Evolutionary conservation across 2,797 vertebrate species (phyloP), one percentile per base, ranked within the genome.

Genomic region (Melanotaenia parkinsoni): DNA sequence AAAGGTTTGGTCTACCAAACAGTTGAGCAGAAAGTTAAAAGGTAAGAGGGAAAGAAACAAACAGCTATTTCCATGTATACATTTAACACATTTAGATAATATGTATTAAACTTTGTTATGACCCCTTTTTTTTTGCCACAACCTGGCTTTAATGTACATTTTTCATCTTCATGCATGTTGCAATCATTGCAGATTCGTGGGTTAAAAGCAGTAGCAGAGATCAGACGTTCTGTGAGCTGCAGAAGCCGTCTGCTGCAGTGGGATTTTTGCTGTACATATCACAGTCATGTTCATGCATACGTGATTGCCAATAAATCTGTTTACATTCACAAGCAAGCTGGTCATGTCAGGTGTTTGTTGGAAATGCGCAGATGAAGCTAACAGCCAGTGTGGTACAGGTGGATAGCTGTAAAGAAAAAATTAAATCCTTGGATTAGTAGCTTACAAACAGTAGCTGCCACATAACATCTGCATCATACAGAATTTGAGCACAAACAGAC

Each of bases 131-230:
- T 67, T 30, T 4, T 24, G n/a, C 70, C 40, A 47, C 30, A 62
- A 74, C 60, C 30, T 67, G 64, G 57, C 62, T 64, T 72, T 30
- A 58, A 80, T 68, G 38, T 76, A 72, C 76, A 38, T 65, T 63
- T 81, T 82, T 82, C 62, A 80, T 74, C 38, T 60, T 54, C 26
- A 59, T 63, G 63, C 35, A 26, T 87, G 86, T 89, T 71, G 83
- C 77, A 86, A 84, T 76, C 66, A 40, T 77, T 81, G 80, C 68
- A 69, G 61, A 74, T 32, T 18, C 35, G 30, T 63, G 72, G 66
- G 65, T 73, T 67, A 71, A 80, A 76, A 66, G 38, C 54, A 22
- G 66, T 35, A 20, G 77, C 38, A 60, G 32, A 85, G 81, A 89
- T 83, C 80, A 74, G 59, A 77, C 38, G 37, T 35, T 73, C 56